Base-by-base conservation (phyloP, 2,113 vertebrate species). In the Phylloscopus whistleri region DNA sequence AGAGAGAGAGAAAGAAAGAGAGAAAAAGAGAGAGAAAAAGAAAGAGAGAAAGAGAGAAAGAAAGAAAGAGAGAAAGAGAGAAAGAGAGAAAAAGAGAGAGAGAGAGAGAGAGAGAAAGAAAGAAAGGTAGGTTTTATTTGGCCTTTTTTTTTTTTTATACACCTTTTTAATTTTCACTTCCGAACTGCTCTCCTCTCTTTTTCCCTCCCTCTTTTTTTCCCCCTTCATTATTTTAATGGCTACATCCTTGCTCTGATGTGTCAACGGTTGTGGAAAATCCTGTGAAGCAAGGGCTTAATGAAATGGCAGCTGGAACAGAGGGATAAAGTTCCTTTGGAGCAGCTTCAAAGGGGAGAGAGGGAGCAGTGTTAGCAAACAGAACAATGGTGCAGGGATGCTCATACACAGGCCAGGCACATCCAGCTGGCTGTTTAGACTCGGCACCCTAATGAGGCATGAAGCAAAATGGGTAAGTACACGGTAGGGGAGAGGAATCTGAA, bases 251-350 rank as follows among this genome's bases (percentile, higher is more conserved):
- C 94, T 98, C 94, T 97, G 95, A 97, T 97, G 95, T 97, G 96
- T 98, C 96, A 97, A 96, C 90, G 87, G 96, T 96, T 97, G 95
- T 97, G 94, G 96, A 98, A 98, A 98, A 97, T 97, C 96, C 96
- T 90, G 90, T 97, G 97, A 97, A 97, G 96, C 89, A 94, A 90
- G 82, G 58, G 91, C 94, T 97, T 97, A 98, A 98, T 97, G 97
- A 97, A 98, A 97, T 30, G 92, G 96, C 97, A 98, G 95, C 96
- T 98, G 97, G 97, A 97, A 97, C 92, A 97, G 94, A 98, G 78
- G 97, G 97, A 97, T 97, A 98, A 98, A 98, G 97, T 98, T 98
- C 95, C 96, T 97, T 97, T 98, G 97, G 97, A 98, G 88, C 55
- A 51, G 96, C 97, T 97, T 98, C 97, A 98, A 98, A 98, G 96